Evolutionary conservation across 2,113 vertebrate species (phyloP).

Genomic region (Ranitomeya imitator): DNA sequence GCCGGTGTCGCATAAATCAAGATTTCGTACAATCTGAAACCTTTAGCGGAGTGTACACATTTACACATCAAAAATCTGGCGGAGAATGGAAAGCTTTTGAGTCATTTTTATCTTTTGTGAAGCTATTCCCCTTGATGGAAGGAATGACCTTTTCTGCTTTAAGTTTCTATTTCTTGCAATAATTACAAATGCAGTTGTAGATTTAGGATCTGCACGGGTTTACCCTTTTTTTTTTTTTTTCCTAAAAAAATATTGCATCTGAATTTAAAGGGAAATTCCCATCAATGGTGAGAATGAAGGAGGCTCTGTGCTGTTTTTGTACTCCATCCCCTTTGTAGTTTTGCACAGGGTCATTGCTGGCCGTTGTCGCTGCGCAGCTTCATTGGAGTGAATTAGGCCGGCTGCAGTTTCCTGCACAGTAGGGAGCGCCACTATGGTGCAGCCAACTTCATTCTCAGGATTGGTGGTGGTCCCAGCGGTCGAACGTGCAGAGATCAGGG

Average conservation of each 20-base stretch:
- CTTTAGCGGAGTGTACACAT: neutral
- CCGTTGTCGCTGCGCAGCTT: too few relatives aligned
- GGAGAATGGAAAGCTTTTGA: neutral
- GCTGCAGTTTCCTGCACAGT: too few relatives aligned
- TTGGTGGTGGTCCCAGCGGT: too few relatives aligned
- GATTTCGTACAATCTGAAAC: neutral
- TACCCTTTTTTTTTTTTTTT: neutral
- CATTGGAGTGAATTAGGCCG: too few relatives aligned
- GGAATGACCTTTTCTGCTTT: neutral
- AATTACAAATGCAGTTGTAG: neutral
- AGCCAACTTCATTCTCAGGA: too few relatives aligned
- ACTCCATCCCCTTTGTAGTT: too few relatives aligned
- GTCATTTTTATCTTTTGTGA: neutral
- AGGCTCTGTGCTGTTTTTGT: too few relatives aligned
- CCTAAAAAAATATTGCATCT: neutral
- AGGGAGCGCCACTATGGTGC: too few relatives aligned
- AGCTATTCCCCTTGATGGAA: neutral
- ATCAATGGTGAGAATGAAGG: too few relatives aligned
- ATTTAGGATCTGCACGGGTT: neutral
- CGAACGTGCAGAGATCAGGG: too few relatives aligned
- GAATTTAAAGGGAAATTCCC: too few relatives aligned
- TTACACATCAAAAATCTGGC: neutral
- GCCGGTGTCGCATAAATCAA: neutral
- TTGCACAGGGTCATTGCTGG: too few relatives aligned
- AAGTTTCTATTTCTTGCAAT: neutral